phyloP scores from a whole-genome alignment of 2,113 vertebrate genomes.

The Sylvilagus bachmani region DNA sequence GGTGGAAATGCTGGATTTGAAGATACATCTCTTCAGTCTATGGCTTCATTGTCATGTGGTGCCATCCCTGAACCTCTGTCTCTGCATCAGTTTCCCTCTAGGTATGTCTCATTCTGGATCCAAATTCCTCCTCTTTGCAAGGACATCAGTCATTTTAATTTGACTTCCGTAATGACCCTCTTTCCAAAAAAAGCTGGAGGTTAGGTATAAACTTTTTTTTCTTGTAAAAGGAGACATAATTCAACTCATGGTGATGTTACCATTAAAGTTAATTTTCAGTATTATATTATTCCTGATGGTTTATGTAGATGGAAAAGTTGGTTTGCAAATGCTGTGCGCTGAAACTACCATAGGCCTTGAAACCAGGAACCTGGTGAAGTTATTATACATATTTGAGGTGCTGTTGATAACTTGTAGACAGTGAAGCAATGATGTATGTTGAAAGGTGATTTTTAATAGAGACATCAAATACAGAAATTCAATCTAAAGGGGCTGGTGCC shows the following conservation, averaged over 20 bases:
- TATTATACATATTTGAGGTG: not conserved
- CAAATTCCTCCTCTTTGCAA: not conserved
- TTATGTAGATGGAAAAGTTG: not conserved
- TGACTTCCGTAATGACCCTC: not conserved
- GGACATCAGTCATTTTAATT: not conserved
- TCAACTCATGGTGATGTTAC: not conserved
- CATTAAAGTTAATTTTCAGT: not conserved
- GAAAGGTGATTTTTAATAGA: not conserved
- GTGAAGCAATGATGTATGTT: not conserved
- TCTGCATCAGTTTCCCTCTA: not conserved
- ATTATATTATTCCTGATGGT: not conserved
- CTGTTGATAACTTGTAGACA: not conserved
- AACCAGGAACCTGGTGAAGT: not conserved
- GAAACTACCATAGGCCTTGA: not conserved
- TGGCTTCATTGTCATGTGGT: not conserved
- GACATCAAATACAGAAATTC: not conserved
- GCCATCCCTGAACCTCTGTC: not conserved
- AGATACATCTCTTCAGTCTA: too few relatives aligned
- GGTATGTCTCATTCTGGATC: not conserved
- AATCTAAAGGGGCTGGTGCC: not conserved
- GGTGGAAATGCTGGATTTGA: not conserved
- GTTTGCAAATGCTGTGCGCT: not conserved
- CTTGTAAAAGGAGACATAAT: not conserved
- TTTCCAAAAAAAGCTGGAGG: not conserved
- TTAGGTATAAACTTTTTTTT: not conserved